Evolutionary conservation across 2,888 invertebrate species (phyloP), one percentile per base, ranked within the genome.

Genomic region (Noctua pronuba): DNA sequence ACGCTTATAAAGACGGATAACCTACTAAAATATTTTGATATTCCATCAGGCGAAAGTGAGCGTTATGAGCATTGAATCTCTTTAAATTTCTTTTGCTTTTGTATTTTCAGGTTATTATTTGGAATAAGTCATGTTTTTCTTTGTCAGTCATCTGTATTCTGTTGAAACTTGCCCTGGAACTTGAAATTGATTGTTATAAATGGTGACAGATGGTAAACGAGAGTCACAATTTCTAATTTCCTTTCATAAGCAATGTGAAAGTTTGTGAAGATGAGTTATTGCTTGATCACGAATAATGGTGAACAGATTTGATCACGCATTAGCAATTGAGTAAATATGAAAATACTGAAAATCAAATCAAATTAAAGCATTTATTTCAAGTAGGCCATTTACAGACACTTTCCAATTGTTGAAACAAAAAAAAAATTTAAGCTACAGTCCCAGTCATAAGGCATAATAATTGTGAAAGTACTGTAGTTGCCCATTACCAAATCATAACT

Each of bases 11-110:
- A 75, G 68, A 72, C 24, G 69, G 74, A 76, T 85, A 75, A 75
- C 46, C 16, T 38, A 62, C 31, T 67, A 58, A 67, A 77, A 75
- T 73, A 74, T 80, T 75, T 75, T 68, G 65, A 66, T 65, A 62
- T 67, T 78, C 52, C 13, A 62, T 82, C 71, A 73, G 38, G 67
- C 60, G 67, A 80, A 73, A 75, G 74, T 74, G 49, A 64, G 28
- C 44, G 8, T 67, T 41, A 55, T 75, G 13, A 73, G 75, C 73
- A 85, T 31, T 82, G 74, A 75, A 81, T 78, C 72, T 72, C 62
- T 77, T 73, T 49, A 24, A 60, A 66, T 31, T 46, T 62, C 44
- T 77, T 64, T 70, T 28, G n/a, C 11, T 69, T 62, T 62, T 55
- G 60, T 52, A 16, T 66, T 70, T 66, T 52, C 13, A 18, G 11